phyloP scores from a whole-genome alignment of 53 echinoderm and acorn worm genomes.

The Stichopus horrens region DNA sequence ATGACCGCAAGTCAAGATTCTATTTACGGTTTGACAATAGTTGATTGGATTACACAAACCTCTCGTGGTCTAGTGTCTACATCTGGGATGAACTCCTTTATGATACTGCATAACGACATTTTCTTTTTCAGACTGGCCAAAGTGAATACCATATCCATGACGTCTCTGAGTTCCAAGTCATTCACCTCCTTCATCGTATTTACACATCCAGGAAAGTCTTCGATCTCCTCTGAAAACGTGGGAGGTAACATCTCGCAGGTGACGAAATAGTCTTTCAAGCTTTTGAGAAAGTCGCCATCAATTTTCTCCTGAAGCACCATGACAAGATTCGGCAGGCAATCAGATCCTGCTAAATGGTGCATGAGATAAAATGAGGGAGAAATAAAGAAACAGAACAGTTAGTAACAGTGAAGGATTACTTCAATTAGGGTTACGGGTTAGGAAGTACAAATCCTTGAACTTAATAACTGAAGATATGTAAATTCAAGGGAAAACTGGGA shows the following conservation, averaged over 20 bases:
- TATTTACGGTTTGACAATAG: no score
- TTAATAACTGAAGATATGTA: no score
- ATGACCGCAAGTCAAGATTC: no score
- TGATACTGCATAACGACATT: neutral
- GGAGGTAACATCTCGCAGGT: neutral
- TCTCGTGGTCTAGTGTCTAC: no score
- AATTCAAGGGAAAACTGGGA: no score
- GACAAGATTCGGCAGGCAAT: neutral
- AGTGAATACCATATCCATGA: neutral
- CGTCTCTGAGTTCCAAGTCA: neutral
- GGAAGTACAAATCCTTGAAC: no score
- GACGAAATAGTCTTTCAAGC: neutral
- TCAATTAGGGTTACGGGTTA: no score
- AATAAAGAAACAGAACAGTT: no score
- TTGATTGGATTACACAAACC: no score
- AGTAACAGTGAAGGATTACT: no score
- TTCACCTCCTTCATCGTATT: neutral
- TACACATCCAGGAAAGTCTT: neutral
- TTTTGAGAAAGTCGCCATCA: neutral
- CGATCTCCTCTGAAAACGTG: neutral
- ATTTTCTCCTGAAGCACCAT: neutral
- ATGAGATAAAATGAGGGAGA: no score
- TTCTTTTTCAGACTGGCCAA: neutral
- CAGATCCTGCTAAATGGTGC: neutral
- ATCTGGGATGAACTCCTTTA: neutral